Evolutionary conservation across 2,797 vertebrate genomes (phyloP).

Genomic region (Dipus sagitta): DNA sequence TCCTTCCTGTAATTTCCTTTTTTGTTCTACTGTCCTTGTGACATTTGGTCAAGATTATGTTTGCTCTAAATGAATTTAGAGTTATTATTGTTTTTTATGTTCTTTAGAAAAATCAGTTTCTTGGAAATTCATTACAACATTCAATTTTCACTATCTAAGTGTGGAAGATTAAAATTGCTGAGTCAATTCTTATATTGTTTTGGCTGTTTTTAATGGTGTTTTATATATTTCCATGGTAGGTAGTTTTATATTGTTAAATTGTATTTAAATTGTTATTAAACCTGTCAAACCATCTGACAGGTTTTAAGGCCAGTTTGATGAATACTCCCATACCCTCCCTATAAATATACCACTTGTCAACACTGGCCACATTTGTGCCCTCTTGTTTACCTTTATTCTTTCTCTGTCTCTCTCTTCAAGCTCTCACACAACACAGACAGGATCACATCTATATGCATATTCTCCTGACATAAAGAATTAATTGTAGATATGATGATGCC

Average conservation of each 20-base stretch:
- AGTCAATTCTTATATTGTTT: constrained; percentile 28
- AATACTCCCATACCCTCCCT: background rate
- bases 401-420: background rate
- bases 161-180: constrained; percentile 18
- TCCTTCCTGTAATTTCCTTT: background rate
- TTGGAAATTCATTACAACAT: constrained; percentile 36
- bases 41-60: constrained; percentile 14
- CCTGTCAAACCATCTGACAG: constrained; percentile 27
- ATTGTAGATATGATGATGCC: background rate
- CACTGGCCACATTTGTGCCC: background rate
- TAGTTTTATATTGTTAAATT: background rate
- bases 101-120: constrained; percentile 6
- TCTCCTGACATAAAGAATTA: background rate
- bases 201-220: constrained; percentile 22
- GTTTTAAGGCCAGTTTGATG: background rate
- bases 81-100: background rate
- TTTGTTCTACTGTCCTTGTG: background rate
- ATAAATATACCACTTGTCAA: background rate
- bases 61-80: constrained; percentile 35
- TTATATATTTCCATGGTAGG: background rate
- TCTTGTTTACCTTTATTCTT: background rate
- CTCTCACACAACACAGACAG: background rate
- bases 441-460: background rate
- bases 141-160: background rate
- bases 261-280: background rate